Evolutionary conservation across 2,113 vertebrate genomes (phyloP).

Genomic region (Fukomys damarensis): DNA sequence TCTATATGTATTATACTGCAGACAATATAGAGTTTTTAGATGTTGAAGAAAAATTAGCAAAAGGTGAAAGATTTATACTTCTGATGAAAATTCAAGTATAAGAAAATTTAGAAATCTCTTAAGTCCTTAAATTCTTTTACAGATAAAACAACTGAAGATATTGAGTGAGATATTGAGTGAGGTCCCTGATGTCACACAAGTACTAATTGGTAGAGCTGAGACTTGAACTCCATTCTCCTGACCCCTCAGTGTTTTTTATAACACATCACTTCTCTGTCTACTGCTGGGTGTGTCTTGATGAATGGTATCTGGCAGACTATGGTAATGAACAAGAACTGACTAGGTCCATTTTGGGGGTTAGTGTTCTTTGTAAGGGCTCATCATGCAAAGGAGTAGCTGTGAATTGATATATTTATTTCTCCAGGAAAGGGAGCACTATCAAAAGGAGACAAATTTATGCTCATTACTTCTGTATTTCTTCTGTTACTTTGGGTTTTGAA

Average conservation of each 20-base stretch:
- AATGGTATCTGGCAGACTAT: not conserved
- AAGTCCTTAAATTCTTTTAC: not conserved
- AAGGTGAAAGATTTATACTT: not conserved
- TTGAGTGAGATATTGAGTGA: not conserved
- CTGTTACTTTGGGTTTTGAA: conserved; percentile 2
- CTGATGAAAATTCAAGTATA: not conserved
- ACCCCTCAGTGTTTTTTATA: not conserved
- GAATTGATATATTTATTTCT: conserved; percentile 14
- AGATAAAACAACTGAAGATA: not conserved
- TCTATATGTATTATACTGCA: not conserved
- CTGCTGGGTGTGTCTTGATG: not conserved
- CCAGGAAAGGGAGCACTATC: not conserved
- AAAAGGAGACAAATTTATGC: conserved; percentile 5
- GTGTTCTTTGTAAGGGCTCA: not conserved
- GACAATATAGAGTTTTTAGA: not conserved
- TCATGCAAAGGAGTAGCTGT: not conserved
- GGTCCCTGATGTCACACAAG: not conserved
- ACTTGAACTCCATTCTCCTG: not conserved
- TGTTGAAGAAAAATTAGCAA: not conserved
- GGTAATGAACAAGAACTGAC: not conserved
- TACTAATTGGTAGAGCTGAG: not conserved
- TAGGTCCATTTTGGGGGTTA: not conserved
- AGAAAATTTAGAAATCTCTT: not conserved
- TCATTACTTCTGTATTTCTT: conserved; percentile 5
- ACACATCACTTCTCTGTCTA: not conserved